phyloP scores from a whole-genome alignment of 2,113 vertebrate species.

The Patagioenas fasciata region DNA sequence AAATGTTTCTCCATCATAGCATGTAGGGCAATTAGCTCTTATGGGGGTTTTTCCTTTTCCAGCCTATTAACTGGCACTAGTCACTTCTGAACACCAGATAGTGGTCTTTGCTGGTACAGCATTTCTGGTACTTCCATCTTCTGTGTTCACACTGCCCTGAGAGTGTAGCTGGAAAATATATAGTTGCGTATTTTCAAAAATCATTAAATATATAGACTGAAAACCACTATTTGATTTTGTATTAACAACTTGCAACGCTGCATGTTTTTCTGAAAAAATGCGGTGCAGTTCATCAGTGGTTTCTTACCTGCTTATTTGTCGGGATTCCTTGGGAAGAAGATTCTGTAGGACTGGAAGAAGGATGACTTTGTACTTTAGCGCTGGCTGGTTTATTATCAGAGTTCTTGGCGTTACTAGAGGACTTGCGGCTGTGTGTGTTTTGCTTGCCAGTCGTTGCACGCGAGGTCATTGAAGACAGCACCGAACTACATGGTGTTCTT shows the following conservation, averaged over 20 bases:
- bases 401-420: conserved; percentile 65
- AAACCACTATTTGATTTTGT: background rate
- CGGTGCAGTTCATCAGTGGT: background rate
- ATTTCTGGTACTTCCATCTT: background rate
- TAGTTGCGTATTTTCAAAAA: background rate
- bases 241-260: background rate
- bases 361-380: conserved; percentile 44
- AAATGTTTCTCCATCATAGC: background rate
- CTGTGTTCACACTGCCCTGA: background rate
- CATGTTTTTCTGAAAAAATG: background rate
- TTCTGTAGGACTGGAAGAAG: conserved; percentile 52
- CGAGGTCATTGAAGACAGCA: conserved; percentile 59
- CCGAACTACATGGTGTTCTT: conserved; percentile 68
- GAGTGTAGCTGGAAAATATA: background rate
- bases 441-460: conserved; percentile 62
- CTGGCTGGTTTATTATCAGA: conserved; percentile 60
- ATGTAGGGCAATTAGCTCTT: background rate
- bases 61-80: background rate
- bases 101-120: background rate
- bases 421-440: conserved; percentile 50
- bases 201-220: background rate
- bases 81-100: background rate
- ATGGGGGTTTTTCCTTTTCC: background rate
- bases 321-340: conserved; percentile 54
- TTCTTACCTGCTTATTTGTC: conserved; percentile 75